Conservation (phyloP, 1,140 invertebrate species). For the Euglossa dilemma region DNA sequence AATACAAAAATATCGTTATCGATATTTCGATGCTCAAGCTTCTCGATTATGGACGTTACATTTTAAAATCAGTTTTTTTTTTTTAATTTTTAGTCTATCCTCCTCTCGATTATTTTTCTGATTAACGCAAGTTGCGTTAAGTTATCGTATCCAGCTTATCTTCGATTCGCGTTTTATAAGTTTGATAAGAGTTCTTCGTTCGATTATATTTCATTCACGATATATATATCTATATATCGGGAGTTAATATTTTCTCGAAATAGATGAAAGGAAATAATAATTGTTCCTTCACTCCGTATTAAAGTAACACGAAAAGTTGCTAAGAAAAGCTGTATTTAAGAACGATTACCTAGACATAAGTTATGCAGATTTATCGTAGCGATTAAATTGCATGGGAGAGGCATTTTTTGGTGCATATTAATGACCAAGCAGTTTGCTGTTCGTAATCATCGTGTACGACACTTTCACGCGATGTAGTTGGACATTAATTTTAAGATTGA, state of each 20-base stretch:
- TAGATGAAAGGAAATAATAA: not conserved
- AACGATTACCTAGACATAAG: not conserved
- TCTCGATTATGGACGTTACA: not conserved
- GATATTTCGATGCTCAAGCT: not conserved
- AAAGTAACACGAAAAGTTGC: not conserved
- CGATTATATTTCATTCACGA: not conserved
- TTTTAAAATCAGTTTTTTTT: not conserved
- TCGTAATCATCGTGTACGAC: slow-evolving; percentile 2
- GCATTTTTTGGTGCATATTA: slow-evolving; percentile 6
- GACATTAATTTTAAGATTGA: slow-evolving; percentile 31
- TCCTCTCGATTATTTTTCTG: not conserved
- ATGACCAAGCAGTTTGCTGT: not conserved
- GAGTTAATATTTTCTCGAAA: not conserved
- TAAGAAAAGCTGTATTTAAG: not conserved
- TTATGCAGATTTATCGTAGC: not conserved
- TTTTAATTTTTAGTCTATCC: not conserved
- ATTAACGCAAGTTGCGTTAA: not conserved
- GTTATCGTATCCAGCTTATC: slow-evolving; percentile 19
- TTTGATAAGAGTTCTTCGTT: not conserved
- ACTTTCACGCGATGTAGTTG: slow-evolving; percentile 29
- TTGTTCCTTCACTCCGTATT: not conserved
- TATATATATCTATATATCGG: not conserved
- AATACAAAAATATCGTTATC: slow-evolving; percentile 25
- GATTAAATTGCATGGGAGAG: not conserved
- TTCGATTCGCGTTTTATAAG: not conserved